Conservation (phyloP, 2,888 invertebrate genomes). For the Sminthurinus aureus region DNA sequence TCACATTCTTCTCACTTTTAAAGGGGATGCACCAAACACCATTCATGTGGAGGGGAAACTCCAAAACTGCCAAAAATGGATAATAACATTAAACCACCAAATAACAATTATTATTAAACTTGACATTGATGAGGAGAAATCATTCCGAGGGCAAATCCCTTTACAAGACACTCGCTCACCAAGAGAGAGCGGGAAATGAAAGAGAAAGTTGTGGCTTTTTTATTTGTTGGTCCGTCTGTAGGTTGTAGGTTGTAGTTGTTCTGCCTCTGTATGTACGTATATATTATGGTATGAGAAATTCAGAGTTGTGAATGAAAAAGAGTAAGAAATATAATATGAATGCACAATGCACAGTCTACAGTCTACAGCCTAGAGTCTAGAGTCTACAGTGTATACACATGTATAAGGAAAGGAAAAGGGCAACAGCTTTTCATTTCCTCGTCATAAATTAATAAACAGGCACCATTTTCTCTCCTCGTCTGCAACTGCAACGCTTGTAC, state of each 20-base stretch:
- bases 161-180: not conserved
- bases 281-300: not conserved
- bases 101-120: conserved; percentile 24
- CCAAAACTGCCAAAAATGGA: not conserved
- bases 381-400: not conserved
- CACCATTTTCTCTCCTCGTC: conserved; percentile 7
- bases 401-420: not conserved
- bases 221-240: not conserved
- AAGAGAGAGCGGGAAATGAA: not conserved
- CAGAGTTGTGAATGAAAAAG: not conserved
- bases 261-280: too few relatives aligned
- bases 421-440: conserved; percentile 21
- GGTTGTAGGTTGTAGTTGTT: not conserved
- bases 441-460: conserved; percentile 25
- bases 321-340: not conserved
- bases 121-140: conserved; percentile 30
- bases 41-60: too few relatives aligned
- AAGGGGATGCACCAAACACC: not conserved
- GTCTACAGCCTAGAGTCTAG: too few relatives aligned
- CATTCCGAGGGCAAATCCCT: conserved; percentile 2
- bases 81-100: too few relatives aligned
- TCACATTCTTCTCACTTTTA: conserved; percentile 39
- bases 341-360: not conserved
- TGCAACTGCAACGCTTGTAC: not conserved
- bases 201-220: not conserved